Conservation (phyloP, 1,140 invertebrate genomes). For the Cydia amplana region DNA sequence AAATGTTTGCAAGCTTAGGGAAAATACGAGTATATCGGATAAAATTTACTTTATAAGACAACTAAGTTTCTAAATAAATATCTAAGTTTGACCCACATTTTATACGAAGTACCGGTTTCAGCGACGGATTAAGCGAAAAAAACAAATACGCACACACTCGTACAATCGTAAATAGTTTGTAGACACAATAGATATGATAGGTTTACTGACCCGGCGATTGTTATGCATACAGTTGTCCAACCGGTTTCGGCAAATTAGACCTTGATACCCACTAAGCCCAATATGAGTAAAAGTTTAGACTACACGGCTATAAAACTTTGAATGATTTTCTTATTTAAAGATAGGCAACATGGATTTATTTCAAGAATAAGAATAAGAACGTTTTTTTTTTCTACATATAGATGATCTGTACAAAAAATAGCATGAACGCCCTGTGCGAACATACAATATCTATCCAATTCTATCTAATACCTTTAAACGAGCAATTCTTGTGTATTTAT, state of each 20-base stretch:
- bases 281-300: conserved; percentile 10
- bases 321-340: too few species aligned
- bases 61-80: neutral
- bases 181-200: neutral
- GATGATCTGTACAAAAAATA: too few species aligned
- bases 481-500: too few species aligned
- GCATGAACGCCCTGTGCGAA: too few species aligned
- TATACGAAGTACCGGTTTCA: neutral
- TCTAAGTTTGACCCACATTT: neutral
- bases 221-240: neutral
- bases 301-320: neutral
- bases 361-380: neutral
- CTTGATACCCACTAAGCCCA: conserved; percentile 13
- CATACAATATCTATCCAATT: too few species aligned
- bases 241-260: conserved; percentile 5
- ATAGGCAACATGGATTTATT: too few species aligned
- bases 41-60: neutral
- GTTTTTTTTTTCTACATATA: too few species aligned
- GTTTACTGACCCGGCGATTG: neutral
- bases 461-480: too few species aligned
- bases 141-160: neutral
- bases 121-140: neutral
- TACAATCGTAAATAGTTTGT: neutral
- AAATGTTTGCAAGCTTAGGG: too few species aligned
- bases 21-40: too few species aligned